Evolutionary conservation across 1,140 invertebrate genomes (phyloP).

Genomic region (Ceratina japonica): DNA sequence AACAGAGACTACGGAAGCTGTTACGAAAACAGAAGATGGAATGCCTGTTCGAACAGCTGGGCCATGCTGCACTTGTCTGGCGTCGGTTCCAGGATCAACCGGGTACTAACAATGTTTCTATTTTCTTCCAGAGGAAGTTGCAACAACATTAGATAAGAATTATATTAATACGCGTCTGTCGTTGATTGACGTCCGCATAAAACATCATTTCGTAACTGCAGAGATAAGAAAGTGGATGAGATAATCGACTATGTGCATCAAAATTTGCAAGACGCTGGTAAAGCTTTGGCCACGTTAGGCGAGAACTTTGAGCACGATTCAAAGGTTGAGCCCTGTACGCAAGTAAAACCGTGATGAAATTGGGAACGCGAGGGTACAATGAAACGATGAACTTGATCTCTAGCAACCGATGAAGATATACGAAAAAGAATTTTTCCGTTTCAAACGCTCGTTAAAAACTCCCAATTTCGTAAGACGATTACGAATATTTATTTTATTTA

Average conservation of each 20-base stretch:
- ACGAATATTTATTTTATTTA: too few relatives aligned
- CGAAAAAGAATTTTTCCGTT: constrained; percentile 2
- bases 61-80: constrained; percentile 35
- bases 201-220: constrained; percentile 43
- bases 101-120: constrained; percentile 27
- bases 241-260: constrained; percentile 70
- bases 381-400: background rate
- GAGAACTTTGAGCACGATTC: constrained; percentile 74
- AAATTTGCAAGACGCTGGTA: constrained; percentile 72
- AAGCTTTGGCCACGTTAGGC: constrained; percentile 65
- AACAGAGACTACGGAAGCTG: background rate
- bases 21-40: background rate
- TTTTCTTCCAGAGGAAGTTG: too few relatives aligned
- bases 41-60: background rate
- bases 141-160: background rate
- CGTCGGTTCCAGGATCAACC: constrained; percentile 16
- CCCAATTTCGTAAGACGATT: constrained; percentile 29
- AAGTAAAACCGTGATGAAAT: constrained; percentile 53
- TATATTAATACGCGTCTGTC: too few relatives aligned
- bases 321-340: constrained; percentile 73
- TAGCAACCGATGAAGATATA: background rate
- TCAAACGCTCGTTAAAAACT: constrained; percentile 5
- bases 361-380: constrained; percentile 38
- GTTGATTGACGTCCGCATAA: background rate
- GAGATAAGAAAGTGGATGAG: constrained; percentile 72